These are phyloP conservation scores for Lysandra coridon DNA, from an alignment of 2,888 invertebrate species.

Conservation along the genomic window DNA sequence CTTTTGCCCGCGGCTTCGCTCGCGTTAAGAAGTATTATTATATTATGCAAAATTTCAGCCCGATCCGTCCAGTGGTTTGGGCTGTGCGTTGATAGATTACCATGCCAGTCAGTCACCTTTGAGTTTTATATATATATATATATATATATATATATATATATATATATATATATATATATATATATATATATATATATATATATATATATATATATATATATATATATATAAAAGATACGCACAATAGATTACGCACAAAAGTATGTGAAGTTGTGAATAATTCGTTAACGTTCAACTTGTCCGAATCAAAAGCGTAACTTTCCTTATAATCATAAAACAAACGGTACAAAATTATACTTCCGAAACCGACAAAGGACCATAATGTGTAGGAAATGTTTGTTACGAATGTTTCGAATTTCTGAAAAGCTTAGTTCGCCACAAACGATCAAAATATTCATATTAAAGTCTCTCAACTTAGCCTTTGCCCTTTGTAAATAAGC, in stretches of 20 bases:
- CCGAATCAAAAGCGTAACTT: background rate
- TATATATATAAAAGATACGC: no score
- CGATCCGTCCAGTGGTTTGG: no score
- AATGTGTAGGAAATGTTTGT: conserved; percentile 49
- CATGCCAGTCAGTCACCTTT: no score
- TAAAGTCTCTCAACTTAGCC: conserved; percentile 37
- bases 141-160: no score
- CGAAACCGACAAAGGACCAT: conserved; percentile 54
- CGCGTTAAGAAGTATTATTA: no score
- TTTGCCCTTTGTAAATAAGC: conserved; percentile 21
- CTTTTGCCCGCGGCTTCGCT: no score
- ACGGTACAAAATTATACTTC: conserved; percentile 48
- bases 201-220: no score
- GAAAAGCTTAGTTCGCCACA: conserved; percentile 40
- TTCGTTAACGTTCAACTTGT: background rate
- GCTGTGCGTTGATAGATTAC: no score
- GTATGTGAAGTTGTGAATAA: background rate
- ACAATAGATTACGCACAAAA: background rate
- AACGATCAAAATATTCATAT: conserved; percentile 43
- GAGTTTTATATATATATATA: no score
- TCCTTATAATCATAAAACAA: conserved; percentile 25
- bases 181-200: no score
- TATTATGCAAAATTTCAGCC: no score
- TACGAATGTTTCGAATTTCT: conserved; percentile 43
- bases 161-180: no score